Conservation (phyloP, 1,140 invertebrate genomes). For the Geopemphigus sp. region DNA sequence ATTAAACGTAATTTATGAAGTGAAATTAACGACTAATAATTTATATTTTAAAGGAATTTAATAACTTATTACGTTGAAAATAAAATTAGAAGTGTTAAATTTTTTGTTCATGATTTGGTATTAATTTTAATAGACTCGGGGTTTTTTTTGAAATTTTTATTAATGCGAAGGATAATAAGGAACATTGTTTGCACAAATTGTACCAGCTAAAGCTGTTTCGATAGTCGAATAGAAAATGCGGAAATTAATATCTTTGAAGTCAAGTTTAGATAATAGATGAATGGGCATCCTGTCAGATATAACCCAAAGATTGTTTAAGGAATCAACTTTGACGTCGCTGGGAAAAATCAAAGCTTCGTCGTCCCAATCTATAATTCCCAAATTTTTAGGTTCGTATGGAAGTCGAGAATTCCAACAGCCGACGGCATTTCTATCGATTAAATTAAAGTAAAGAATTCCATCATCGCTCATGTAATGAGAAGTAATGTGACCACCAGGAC, state of each 20-base stretch:
- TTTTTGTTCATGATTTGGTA: too few relatives aligned
- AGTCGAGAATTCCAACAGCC: conserved; percentile 74
- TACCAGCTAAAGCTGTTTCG: conserved; percentile 65
- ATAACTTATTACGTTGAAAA: too few relatives aligned
- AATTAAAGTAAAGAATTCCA: conserved; percentile 72
- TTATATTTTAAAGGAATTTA: too few relatives aligned
- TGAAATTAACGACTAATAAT: too few relatives aligned
- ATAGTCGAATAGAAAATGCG: conserved; percentile 69
- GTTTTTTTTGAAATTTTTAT: background rate
- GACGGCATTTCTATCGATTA: conserved; percentile 75
- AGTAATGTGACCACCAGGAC: conserved; percentile 69
- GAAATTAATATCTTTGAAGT: conserved; percentile 76
- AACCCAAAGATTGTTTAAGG: conserved; percentile 65
- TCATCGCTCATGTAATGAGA: conserved; percentile 70
- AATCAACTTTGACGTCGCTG: conserved; percentile 72
- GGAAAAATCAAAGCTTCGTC: conserved; percentile 74
- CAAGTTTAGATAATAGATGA: conserved; percentile 68
- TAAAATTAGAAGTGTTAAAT: too few relatives aligned
- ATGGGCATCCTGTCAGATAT: conserved; percentile 78
- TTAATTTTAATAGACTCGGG: background rate
- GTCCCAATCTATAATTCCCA: conserved; percentile 69
- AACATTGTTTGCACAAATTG: conserved; percentile 63
- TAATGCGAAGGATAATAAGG: background rate
- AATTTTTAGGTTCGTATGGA: conserved; percentile 58
- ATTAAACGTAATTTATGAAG: too few relatives aligned